A percentile compares a stretch with the other conserved stretches of the same genome.
These are phyloP conservation scores for Macrobrachium nipponense DNA, from an alignment of 1,140 invertebrate genomes.

Conservation along the genomic window DNA sequence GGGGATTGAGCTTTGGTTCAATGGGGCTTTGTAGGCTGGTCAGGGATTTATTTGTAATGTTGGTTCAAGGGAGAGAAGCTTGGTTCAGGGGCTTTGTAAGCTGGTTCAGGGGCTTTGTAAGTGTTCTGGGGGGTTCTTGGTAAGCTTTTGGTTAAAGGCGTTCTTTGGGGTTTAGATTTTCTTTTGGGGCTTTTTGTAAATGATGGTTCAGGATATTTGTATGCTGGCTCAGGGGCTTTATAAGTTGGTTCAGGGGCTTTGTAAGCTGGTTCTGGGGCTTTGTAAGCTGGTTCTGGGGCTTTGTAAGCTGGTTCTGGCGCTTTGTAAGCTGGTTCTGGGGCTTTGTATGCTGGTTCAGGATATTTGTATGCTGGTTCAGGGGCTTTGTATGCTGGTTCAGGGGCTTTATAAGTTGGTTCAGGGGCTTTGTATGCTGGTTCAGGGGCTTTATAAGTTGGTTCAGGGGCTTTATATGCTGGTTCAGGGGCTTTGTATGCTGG, in stretches of 20 bases:
- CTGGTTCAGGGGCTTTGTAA: neutral
- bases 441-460: too few species aligned
- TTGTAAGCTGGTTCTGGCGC: neutral
- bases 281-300: neutral
- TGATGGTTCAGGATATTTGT: neutral
- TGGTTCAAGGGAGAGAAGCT: neutral
- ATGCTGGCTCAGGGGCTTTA: neutral
- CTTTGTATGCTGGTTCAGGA: neutral
- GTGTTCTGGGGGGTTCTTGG: neutral
- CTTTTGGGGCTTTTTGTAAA: too few species aligned
- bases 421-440: too few species aligned
- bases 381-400: neutral
- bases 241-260: neutral
- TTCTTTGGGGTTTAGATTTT: too few species aligned
- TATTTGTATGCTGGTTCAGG: neutral
- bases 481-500: too few species aligned
- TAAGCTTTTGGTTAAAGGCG: too few species aligned
- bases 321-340: neutral
- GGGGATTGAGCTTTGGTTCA: neutral
- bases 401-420: too few species aligned
- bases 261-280: neutral
- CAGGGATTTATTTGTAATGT: neutral
- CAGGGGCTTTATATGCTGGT: too few species aligned
- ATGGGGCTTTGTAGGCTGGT: neutral
- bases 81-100: neutral